These are phyloP conservation scores for Sclerodermus sp. DNA, from an alignment of 2,888 invertebrate genomes.

Conservation along the genomic window DNA sequence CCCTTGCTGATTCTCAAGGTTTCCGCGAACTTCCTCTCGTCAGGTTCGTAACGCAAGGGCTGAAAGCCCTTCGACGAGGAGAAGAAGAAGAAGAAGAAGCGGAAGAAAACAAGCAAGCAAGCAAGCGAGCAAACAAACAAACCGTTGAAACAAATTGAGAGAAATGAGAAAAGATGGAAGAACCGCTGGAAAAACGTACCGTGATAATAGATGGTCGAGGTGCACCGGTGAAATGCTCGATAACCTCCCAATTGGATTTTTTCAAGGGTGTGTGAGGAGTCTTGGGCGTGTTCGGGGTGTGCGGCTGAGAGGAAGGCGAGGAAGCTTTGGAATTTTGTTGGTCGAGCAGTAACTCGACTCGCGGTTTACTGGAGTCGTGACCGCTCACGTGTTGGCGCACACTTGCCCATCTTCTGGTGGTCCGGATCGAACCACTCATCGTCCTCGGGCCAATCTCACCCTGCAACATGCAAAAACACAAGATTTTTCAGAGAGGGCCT, in stretches of 20 bases:
- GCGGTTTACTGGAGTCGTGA: conserved; percentile 55
- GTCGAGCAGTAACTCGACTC: conserved; percentile 53
- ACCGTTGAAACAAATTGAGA: no score
- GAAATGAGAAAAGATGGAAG: no score
- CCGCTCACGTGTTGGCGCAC: conserved; percentile 58
- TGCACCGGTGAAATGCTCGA: conserved; percentile 77
- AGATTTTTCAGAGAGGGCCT: no score
- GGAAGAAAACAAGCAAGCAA: no score
- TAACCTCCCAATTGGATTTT: conserved; percentile 90
- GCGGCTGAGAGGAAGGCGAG: conserved; percentile 55
- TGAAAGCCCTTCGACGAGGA: no score
- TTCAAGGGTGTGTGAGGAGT: conserved; percentile 66
- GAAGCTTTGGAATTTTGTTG: conserved; percentile 46
- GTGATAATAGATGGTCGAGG: conserved; percentile 67
- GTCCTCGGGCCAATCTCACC: conserved; percentile 46
- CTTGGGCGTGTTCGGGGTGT: conserved; percentile 56
- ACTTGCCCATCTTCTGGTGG: conserved; percentile 60
- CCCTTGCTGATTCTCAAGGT: no score
- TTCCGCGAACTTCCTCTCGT: no score
- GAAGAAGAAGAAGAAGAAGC: no score
- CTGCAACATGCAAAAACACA: conserved; percentile 30
- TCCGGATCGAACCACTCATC: conserved; percentile 30
- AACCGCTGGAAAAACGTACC: conserved; percentile 62
- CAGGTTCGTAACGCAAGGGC: no score
- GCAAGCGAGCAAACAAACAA: no score